Evolutionary conservation across 2,888 invertebrate species (phyloP).

Genomic region (Halictus quadricinctus): DNA sequence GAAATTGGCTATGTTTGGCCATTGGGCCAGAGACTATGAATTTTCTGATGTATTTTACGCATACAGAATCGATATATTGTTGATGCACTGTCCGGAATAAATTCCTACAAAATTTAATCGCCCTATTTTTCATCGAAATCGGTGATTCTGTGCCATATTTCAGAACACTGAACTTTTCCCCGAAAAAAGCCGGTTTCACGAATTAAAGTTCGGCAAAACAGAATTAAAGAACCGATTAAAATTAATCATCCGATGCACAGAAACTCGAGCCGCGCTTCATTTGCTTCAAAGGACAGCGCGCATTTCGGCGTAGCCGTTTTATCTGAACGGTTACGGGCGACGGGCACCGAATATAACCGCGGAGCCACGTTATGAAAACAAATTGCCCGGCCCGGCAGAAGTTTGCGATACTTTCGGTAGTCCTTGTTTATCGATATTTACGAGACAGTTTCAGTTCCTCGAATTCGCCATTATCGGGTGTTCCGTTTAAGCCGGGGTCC

Average conservation of each 20-base stretch:
- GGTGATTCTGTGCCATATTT: no score
- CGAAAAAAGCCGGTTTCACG: neutral
- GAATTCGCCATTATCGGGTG: constrained; percentile 66
- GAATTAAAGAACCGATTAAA: neutral
- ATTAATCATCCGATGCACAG: neutral
- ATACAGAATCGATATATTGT: no score
- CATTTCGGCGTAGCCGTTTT: constrained; percentile 14
- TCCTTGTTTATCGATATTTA: constrained; percentile 62
- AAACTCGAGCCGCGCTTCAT: neutral
- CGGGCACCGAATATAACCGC: constrained; percentile 21
- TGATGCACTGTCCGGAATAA: no score
- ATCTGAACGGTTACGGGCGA: constrained; percentile 33
- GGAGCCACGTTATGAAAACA: constrained; percentile 24
- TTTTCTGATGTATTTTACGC: no score
- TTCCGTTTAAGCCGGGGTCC: constrained; percentile 43
- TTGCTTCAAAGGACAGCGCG: neutral
- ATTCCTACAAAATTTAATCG: no score
- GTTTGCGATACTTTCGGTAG: constrained; percentile 44
- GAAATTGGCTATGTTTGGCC: no score
- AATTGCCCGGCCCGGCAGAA: constrained; percentile 25
- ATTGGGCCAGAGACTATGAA: no score
- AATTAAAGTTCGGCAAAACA: neutral
- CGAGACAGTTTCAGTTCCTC: constrained; percentile 67
- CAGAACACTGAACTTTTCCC: neutral
- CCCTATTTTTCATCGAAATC: no score